Base-by-base conservation (phyloP, 2,888 invertebrate species). In the Nemotelus pantherinus region DNA sequence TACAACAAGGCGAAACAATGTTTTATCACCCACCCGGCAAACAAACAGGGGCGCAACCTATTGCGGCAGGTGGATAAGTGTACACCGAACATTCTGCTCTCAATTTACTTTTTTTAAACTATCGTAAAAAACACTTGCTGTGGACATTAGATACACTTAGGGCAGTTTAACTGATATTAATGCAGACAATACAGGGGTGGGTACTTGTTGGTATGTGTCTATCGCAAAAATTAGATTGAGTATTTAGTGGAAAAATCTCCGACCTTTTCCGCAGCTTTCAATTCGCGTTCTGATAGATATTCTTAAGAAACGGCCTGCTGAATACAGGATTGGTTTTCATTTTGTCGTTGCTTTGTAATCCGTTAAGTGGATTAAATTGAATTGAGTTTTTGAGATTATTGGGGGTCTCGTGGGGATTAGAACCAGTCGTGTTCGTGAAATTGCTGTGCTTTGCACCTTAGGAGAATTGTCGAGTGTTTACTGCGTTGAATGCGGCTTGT, bases 351-450 rank as follows among this genome's bases (percentile, higher is more conserved):
- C 47, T 41, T 68, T 77, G 76, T 77, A 77, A 77, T 77, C 65
- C 76, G 67, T 77, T 79, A 79, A 79, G 79, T 79, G 78, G 79
- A 79, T 79, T 79, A 78, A 78, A 78, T 77, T 75, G 77, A 74
- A 79, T 79, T 79, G 77, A 77, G 70, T 71, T 67, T 70, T 77
- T n/a, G 65, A n/a, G 70, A 78, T 79, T 71, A 78, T 78, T 78
- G 75, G 78, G 75, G 67, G 75, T 67, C 77, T 77, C 77, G 65
- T 77, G 70, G 77, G 77, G 70, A 75, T 74, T 72, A 55, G 25
- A 25, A 41, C 70, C 10, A 70, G 60, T 76, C 57, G 53, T 70
- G n/a, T 70, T 43, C 70, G 5, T 68, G 5, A 25, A 25, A 25
- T 63, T 25, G 9, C 3, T 63, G 25, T 25, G 74, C 7, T 50